Evolutionary conservation across 2,113 vertebrate genomes (phyloP), one percentile per base, ranked within the genome.

Genomic region (Anoplopoma fimbria): DNA sequence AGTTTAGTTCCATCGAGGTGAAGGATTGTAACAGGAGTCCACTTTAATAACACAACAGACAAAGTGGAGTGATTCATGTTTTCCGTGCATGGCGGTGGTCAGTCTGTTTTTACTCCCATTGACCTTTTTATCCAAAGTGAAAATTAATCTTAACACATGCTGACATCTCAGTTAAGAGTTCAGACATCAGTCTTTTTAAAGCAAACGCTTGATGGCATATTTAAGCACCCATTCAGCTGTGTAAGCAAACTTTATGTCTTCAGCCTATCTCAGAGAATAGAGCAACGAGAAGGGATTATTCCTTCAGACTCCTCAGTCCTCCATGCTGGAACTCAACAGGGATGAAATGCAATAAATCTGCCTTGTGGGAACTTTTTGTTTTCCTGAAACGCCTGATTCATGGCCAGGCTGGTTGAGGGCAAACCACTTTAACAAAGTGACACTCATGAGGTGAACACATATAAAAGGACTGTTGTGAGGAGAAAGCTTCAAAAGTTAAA

Each of bases 311-410:
- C 69, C 34, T 61, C 51, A 4, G 38, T 55, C 34, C 33, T 70
- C 68, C 29, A 12, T 12, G 42, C 27, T 10, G 8, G 31, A 61
- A 64, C 53, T 77, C 27, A 58, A 34, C 57, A n/a, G n/a, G n/a
- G n/a, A n/a, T n/a, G n/a, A n/a, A n/a, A n/a, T n/a, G n/a, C 73
- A 49, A 55, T 84, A 79, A 81, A 89, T 86, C 36, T 81, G 57
- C 75, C 77, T 49, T 6, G 9, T n/a, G 70, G 64, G 60, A 69
- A 71, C 72, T 65, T 69, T 78, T 2, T 4, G n/a, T 82, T 75
- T 77, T 31, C 36, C 33, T 60, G 34, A 82, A 73, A 79, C 31
- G 62, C 76, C 75, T 78, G 85, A 85, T 75, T 89, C 75, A 82
- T 67, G 12, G 45, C 33, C 31, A 23, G 17, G 33, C 33, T 69